Evolutionary conservation across 2,113 vertebrate species (phyloP).

Genomic region (Spheniscus mendiculus): DNA sequence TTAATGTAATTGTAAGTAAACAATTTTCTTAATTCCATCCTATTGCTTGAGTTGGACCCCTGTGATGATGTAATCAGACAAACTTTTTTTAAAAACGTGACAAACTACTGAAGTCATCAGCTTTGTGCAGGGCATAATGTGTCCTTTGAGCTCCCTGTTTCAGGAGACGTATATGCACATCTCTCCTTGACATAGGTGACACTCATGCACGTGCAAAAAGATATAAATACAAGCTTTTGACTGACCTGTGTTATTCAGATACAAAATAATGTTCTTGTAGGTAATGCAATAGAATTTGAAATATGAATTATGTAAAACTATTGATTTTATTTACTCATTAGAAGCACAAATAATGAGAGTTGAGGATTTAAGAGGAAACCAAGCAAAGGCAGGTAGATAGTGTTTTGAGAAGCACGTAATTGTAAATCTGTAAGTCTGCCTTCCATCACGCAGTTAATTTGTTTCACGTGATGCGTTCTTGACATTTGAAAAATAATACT

Average conservation of each 20-base stretch:
- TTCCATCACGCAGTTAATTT: neutral
- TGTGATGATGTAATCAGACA: neutral
- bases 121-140: neutral
- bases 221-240: neutral
- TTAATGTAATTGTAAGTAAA: neutral
- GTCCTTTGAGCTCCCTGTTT: neutral
- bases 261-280: neutral
- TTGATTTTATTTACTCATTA: neutral
- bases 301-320: neutral
- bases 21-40: neutral
- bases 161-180: neutral
- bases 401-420: neutral
- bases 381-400: neutral
- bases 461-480: neutral
- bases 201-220: neutral
- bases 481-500: neutral
- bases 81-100: neutral
- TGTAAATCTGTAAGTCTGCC: slow-evolving; percentile 5
- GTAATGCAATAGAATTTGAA: neutral
- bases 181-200: neutral
- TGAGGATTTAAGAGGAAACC: neutral
- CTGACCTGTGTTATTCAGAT: neutral
- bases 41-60: neutral
- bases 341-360: neutral
- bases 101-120: neutral